Base-by-base conservation (phyloP, 64 coral and sea anemone species). In the Acropora tenuis region DNA sequence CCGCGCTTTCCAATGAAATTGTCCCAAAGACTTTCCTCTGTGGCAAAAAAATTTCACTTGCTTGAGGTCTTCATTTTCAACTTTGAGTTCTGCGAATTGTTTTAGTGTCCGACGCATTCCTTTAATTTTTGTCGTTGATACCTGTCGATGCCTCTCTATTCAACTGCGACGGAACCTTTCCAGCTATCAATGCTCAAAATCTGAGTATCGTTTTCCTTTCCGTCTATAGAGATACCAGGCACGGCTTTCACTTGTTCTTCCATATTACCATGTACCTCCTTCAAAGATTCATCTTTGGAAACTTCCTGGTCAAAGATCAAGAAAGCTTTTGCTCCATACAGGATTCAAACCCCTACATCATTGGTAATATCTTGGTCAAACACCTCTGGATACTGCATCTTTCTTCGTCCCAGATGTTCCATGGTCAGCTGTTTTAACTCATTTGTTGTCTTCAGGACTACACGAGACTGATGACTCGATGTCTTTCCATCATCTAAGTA, bases 301-400 rank as follows among this genome's bases (percentile, higher is more conserved):
- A 92, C 68, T 69, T 87, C 74, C 48, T 87, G 84, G 73, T 92
- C 90, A 66, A 92, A 92, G 53, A 92, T 76, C 5, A 92, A 65
- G 40, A 92, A 72, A 30, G 90, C 80, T 48, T 92, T 87, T 45
- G 90, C 81, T 79, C 90, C 90, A 87, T 92, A 92, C 50, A 83
- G 74, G 46, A 92, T 87, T 69, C 90, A 81, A 87, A 87, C 81
- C 73, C 86, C 90, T 41, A 92, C 82, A 92, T 92, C 82, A 16
- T 81, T 92, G 48, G 83, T 83, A 44, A 44, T 87, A 15, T 87
- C 69, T 76, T 82, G 18, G 18, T 87, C 57, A 87, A 92, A 50
- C 9, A 49, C 83, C 47, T 87, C 83, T 16, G 73, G 82, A 72
- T 71, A 79, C 40, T 87, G 50, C 6, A 78, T 57, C 48, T 79